Evolutionary conservation across 2,113 vertebrate species (phyloP), one percentile per base, ranked within the genome.

Genomic region (Siniperca chuatsi): DNA sequence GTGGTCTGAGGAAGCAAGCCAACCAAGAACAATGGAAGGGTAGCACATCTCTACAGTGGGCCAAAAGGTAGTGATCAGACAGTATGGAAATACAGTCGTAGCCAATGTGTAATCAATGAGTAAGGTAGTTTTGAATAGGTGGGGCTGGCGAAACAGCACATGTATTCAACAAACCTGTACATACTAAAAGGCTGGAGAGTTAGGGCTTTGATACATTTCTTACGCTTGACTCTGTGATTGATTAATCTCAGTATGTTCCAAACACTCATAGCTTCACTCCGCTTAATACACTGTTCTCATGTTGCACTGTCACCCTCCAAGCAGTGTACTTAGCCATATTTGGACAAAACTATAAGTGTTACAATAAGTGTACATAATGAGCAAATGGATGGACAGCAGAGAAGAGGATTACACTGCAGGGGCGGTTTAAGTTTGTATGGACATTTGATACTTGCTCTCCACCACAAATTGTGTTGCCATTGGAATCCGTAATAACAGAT

Each of bases 221-320:
- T 71, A 13, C 65, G 66, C n/a, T 18, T 64, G 78, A 57, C 65
- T 79, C 76, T 52, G 62, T 60, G 54, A 67, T 75, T 35, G 65
- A 73, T 76, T 52, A 2, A 61, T 52, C 75, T 46, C 74, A n/a
- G 48, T 44, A 44, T 29, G 75, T 73, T 84, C 69, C 82, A 84
- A 60, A 60, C 55, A 21, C n/a, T 70, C 65, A 68, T 20, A 23
- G n/a, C 76, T 76, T 25, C 9, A 52, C 55, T 8, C 58, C 64
- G 72, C 25, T 57, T 33, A 58, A 76, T 7, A 6, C 58, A 2
- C 40, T 11, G 60, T 44, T 71, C 60, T 78, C 60, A 52, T 77
- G 79, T 86, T 71, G 37, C 78, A 74, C 35, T 37, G 5, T 52
- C n/a, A 52, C 46, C 55, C 46, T 48, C 16, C 37, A 37, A 40